These are phyloP conservation scores for Tetrax tetrax DNA, from an alignment of 2,113 vertebrate species.

Conservation along the genomic window DNA sequence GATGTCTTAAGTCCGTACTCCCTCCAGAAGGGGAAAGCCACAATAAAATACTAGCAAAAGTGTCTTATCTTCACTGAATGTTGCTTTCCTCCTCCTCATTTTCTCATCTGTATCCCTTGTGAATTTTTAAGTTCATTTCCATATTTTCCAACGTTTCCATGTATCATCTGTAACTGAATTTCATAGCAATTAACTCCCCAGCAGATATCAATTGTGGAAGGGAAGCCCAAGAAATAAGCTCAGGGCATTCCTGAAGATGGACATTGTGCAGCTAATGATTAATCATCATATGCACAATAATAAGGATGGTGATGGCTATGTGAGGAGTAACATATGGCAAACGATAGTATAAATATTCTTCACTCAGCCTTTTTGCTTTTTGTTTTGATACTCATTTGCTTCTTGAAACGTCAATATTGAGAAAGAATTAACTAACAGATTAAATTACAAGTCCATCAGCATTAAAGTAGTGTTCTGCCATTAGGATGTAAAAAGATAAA, in stretches of 20 bases:
- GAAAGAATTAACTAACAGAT: neutral
- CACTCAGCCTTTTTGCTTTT: neutral
- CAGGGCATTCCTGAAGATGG: neutral
- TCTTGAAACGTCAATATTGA: neutral
- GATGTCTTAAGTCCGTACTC: neutral
- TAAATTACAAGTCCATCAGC: neutral
- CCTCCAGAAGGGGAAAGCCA: neutral
- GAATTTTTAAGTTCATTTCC: neutral
- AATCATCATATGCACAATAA: neutral
- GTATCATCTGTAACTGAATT: neutral
- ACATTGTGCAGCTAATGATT: neutral
- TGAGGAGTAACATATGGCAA: neutral
- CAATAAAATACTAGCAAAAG: neutral
- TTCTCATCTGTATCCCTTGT: neutral
- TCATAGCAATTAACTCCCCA: neutral
- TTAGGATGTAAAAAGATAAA: neutral
- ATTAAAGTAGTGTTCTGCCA: neutral
- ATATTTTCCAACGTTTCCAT: neutral
- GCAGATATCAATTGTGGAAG: neutral
- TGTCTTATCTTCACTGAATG: neutral
- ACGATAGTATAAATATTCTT: neutral
- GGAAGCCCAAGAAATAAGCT: neutral
- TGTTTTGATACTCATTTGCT: neutral
- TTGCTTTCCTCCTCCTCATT: neutral
- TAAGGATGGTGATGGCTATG: neutral